Evolutionary conservation across 2,797 vertebrate species (phyloP).

Genomic region (Acropternis orthonyx): DNA sequence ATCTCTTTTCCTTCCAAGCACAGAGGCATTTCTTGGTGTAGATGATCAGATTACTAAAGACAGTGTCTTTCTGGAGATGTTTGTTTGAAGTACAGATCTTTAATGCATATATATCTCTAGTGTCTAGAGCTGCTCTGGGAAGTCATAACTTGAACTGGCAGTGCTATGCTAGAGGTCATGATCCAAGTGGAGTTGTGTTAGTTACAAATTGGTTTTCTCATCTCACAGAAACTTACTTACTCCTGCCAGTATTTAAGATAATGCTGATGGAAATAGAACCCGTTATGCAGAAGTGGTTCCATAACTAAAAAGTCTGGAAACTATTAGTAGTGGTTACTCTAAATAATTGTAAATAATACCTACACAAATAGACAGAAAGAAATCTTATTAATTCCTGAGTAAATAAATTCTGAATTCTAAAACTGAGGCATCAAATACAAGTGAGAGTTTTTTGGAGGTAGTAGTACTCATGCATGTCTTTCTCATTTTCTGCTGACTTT

Average conservation of each 20-base stretch:
- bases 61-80: not conserved
- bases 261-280: not conserved
- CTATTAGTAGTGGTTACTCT: not conserved
- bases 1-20: not conserved
- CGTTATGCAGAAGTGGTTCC: not conserved
- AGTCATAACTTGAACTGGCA: not conserved
- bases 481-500: not conserved
- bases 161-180: not conserved
- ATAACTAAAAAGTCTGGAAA: not conserved
- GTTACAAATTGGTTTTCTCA: not conserved
- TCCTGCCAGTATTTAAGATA: not conserved
- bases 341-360: not conserved
- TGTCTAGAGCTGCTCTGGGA: not conserved
- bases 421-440: not conserved
- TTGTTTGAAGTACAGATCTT: not conserved
- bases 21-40: not conserved
- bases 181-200: not conserved
- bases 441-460: not conserved
- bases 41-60: conserved; percentile 10
- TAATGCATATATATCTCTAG: not conserved
- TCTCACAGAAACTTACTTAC: not conserved
- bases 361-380: not conserved
- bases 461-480: not conserved
- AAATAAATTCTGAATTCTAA: not conserved
- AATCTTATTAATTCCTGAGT: not conserved